phyloP scores from a whole-genome alignment of 1,140 invertebrate species.

The Drosophila mayri region DNA sequence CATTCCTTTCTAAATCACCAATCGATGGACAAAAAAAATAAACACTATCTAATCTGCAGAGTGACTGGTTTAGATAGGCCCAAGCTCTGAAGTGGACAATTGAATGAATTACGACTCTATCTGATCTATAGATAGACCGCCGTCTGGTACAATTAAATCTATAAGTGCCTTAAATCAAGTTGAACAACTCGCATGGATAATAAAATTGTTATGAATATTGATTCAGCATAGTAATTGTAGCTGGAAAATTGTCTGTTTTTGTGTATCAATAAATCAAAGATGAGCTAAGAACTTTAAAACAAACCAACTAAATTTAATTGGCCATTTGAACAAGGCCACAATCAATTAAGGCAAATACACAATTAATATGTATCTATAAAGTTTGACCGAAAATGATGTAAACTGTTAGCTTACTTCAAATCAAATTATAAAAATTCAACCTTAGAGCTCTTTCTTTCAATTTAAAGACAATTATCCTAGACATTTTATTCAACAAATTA shows the following conservation, averaged over 20 bases:
- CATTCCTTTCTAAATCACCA: not conserved
- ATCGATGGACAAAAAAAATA: not conserved
- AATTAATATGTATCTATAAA: not conserved
- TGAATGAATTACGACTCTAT: constrained; percentile 41
- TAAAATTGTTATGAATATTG: constrained; percentile 21
- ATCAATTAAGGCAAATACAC: too few relatives aligned
- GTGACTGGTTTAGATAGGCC: constrained; percentile 15
- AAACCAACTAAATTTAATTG: not conserved
- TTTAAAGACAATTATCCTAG: not conserved
- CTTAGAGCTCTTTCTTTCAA: not conserved
- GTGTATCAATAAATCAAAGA: not conserved
- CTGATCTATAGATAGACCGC: constrained; percentile 25
- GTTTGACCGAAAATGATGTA: not conserved
- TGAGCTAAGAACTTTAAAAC: not conserved
- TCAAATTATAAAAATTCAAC: not conserved
- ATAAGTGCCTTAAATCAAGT: constrained; percentile 31
- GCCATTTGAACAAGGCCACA: not conserved
- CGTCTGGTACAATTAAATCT: constrained; percentile 18
- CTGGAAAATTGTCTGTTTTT: not conserved
- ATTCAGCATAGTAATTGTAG: not conserved
- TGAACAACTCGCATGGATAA: constrained; percentile 2
- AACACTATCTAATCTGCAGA: constrained; percentile 28
- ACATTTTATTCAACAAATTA: not conserved
- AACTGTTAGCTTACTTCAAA: not conserved
- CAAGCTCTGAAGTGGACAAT: constrained; percentile 22